Evolutionary conservation across 2,888 invertebrate genomes (phyloP).

Genomic region (Phaedon cochleariae): DNA sequence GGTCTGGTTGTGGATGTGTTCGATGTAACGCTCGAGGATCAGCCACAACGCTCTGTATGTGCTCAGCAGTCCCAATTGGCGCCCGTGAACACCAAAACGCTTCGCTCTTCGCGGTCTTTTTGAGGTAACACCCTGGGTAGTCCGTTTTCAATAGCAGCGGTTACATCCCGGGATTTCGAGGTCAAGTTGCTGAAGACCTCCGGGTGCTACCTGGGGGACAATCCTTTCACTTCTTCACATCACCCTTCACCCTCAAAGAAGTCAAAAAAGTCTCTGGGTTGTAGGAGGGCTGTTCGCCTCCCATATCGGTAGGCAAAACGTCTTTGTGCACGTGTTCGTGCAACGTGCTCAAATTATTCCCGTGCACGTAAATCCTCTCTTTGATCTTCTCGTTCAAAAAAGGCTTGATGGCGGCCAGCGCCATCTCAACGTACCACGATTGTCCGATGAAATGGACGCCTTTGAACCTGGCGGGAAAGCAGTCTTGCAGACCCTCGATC

Average conservation of each 20-base stretch:
- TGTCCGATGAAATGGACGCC: conserved; percentile 90
- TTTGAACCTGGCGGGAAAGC: conserved; percentile 89
- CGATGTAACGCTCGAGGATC: conserved; percentile 80
- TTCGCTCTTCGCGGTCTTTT: conserved; percentile 82
- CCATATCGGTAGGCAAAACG: conserved; percentile 87
- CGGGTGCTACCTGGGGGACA: conserved; percentile 62
- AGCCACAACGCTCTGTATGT: conserved; percentile 78
- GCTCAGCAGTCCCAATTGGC: conserved; percentile 80
- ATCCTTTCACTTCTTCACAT: not conserved
- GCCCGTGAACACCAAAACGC: conserved; percentile 77
- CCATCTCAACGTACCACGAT: conserved; percentile 90
- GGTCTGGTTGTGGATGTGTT: conserved; percentile 79
- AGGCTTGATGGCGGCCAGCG: conserved; percentile 82
- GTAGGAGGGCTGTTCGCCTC: conserved; percentile 78
- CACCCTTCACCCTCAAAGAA: conserved; percentile 29
- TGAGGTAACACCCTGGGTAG: conserved; percentile 80
- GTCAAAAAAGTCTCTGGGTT: conserved; percentile 59
- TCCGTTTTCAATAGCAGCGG: conserved; percentile 81
- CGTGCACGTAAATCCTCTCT: conserved; percentile 80
- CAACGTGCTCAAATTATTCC: conserved; percentile 81
- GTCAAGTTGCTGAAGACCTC: conserved; percentile 69
- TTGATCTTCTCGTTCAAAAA: conserved; percentile 87
- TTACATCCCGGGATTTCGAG: conserved; percentile 76
- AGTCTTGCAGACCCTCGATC: conserved; percentile 87
- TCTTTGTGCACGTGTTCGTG: conserved; percentile 83